These are phyloP conservation scores for Lepidochrysops patricia DNA, from an alignment of 2,888 invertebrate genomes.

Conservation along the genomic window DNA sequence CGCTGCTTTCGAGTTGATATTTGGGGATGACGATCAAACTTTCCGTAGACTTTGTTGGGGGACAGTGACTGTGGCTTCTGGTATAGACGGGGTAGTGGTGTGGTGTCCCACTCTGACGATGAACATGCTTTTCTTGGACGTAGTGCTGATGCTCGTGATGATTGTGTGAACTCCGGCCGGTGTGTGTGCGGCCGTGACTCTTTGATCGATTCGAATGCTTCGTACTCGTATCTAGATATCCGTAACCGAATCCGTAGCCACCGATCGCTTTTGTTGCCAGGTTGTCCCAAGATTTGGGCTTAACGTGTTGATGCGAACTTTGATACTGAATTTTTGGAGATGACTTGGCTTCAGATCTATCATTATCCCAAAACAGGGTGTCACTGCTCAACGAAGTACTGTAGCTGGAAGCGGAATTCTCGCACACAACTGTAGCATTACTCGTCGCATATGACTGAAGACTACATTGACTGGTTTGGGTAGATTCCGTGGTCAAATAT, in stretches of 20 bases:
- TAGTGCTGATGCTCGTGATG: constrained; percentile 67
- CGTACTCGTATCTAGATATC: constrained; percentile 80
- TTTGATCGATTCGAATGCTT: constrained; percentile 59
- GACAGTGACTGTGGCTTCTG: constrained; percentile 70
- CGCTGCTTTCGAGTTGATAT: constrained; percentile 74
- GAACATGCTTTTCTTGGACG: constrained; percentile 54
- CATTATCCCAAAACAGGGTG: constrained; percentile 87
- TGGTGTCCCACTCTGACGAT: constrained; percentile 57
- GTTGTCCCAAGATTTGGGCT: constrained; percentile 94
- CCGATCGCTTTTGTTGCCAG: constrained; percentile 89
- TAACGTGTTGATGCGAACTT: constrained; percentile 65
- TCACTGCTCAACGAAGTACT: constrained; percentile 91
- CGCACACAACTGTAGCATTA: constrained; percentile 77
- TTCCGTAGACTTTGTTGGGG: constrained; percentile 87
- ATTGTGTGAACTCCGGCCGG: constrained; percentile 74
- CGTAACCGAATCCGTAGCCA: constrained; percentile 90
- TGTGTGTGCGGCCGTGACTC: constrained; percentile 69
- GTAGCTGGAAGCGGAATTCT: constrained; percentile 85
- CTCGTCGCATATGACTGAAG: constrained; percentile 89
- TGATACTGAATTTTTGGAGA: constrained; percentile 68
- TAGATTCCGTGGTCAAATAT: constrained; percentile 79
- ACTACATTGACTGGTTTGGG: constrained; percentile 85
- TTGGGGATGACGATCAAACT: constrained; percentile 81
- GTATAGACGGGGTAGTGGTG: constrained; percentile 64
- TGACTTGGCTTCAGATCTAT: constrained; percentile 55